phyloP scores from a whole-genome alignment of 37 sponge, comb jelly and placozoan genomes.

The Tethya wilhelma region DNA sequence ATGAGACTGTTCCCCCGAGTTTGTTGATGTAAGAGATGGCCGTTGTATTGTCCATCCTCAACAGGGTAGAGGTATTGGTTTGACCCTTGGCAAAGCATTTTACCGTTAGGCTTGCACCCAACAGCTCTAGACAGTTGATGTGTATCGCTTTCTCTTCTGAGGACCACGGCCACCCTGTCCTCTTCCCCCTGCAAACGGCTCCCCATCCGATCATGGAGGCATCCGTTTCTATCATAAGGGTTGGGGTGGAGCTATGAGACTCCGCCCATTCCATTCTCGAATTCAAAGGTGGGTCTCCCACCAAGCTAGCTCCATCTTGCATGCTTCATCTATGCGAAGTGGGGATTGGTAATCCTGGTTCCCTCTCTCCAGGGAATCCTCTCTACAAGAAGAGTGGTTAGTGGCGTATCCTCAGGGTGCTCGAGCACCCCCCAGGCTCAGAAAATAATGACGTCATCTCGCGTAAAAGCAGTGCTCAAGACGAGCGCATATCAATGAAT shows the following conservation, averaged over 20 bases:
- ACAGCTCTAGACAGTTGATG: slow-evolving; percentile 70
- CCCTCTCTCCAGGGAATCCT: too few relatives aligned
- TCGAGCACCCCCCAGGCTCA: too few relatives aligned
- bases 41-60: slow-evolving; percentile 36
- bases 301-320: slow-evolving; percentile 38
- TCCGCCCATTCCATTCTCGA: slow-evolving; percentile 45
- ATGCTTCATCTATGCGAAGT: not conserved
- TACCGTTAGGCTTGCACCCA: slow-evolving; percentile 49
- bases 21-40: slow-evolving; percentile 56
- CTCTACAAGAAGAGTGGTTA: too few relatives aligned
- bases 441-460: too few relatives aligned
- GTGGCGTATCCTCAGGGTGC: too few relatives aligned
- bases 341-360: slow-evolving; percentile 10
- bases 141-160: slow-evolving; percentile 26
- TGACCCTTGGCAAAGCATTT: slow-evolving; percentile 30
- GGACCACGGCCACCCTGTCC: slow-evolving; percentile 67
- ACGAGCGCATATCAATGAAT: too few relatives aligned
- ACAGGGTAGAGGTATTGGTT: slow-evolving; percentile 2
- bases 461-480: too few relatives aligned
- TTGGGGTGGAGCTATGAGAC: not conserved
- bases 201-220: slow-evolving; percentile 63
- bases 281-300: slow-evolving; percentile 38
- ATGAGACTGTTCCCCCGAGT: slow-evolving; percentile 37
- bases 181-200: slow-evolving; percentile 20
- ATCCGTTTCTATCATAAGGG: slow-evolving; percentile 31